Evolutionary conservation across 2,888 invertebrate species (phyloP), one percentile per base, ranked within the genome.

Genomic region (Diadromus collaris): DNA sequence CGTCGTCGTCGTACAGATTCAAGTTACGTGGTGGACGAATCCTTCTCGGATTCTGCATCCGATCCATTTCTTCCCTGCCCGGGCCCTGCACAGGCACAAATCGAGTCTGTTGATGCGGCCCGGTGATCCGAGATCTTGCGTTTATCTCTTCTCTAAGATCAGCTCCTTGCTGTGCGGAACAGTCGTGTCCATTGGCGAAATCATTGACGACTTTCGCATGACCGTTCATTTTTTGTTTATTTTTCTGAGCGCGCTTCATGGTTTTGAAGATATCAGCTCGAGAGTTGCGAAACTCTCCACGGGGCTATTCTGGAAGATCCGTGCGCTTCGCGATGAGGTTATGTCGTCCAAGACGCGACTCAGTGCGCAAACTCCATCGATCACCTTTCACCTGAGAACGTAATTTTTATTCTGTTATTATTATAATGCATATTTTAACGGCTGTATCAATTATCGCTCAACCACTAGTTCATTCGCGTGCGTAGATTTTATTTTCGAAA

Each of bases 71-170:
- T 4, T 24, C 60, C 27, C 67, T 48, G 7, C 73, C 58, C 13
- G 27, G 67, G 1, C 65, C 73, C 13, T 38, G 27, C 4, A 74
- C 2, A 13, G 41, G 58, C 1, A 13, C 48, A 41, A 67, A 74
- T 38, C 21, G 58, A 5, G 51, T 2, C 0, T 10, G 3, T 2
- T 5, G 10, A 1, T 19, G 7, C 9, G 68, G 60, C 3, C 68
- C 76, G 2, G 76, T 41, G 0, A 79, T 65, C 9, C 48, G 9
- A 0, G 71, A 58, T 19, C 76, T 46, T 21, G 32, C 58, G 0
- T 32, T 29, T 24, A 79, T 76, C 7, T 58, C 72, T 27, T 44
- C 51, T 32, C 38, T 32, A 2, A 76, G 19, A 1, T 76, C 60
- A 10, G 16, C 46, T 0, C 24, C 24, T 51, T 21, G 1, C 24